A percentile compares a stretch with the other conserved stretches of the same genome.
Evolutionary conservation across 2,113 vertebrate species (phyloP).

Genomic region (Poicephalus meyeri): DNA sequence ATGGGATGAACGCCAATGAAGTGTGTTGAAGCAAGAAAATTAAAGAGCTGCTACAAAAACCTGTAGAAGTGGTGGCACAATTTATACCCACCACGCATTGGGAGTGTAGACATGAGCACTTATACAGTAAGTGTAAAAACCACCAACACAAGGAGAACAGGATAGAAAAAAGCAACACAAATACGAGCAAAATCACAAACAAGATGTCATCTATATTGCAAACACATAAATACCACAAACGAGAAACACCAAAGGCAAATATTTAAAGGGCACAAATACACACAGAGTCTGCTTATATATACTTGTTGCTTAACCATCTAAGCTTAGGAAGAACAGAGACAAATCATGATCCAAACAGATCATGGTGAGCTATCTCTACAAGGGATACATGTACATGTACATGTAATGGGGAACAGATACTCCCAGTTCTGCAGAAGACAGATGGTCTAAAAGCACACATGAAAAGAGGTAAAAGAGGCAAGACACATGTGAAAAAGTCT

Average conservation of each 20-base stretch:
- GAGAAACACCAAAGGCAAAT: neutral
- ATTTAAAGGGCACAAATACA: neutral
- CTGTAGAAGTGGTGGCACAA: neutral
- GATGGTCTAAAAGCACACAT: neutral
- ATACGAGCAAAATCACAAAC: neutral
- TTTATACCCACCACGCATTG: neutral
- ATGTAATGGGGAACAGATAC: neutral
- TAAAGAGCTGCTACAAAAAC: neutral
- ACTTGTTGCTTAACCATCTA: neutral
- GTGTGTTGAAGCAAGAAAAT: neutral
- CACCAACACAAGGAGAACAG: neutral
- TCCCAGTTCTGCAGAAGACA: neutral
- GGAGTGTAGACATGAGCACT: neutral
- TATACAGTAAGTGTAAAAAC: neutral
- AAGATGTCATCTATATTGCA: neutral
- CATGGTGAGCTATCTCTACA: neutral
- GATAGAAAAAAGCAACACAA: neutral
- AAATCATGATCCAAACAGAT: neutral
- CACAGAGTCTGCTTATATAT: neutral
- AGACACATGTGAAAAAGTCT: neutral
- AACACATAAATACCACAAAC: neutral
- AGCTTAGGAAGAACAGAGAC: neutral
- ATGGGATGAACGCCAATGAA: constrained; percentile 3
- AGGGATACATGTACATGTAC: neutral
- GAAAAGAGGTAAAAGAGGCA: neutral